These are phyloP conservation scores for Gymnogyps californianus DNA, from an alignment of 2,113 vertebrate genomes.

Conservation along the genomic window DNA sequence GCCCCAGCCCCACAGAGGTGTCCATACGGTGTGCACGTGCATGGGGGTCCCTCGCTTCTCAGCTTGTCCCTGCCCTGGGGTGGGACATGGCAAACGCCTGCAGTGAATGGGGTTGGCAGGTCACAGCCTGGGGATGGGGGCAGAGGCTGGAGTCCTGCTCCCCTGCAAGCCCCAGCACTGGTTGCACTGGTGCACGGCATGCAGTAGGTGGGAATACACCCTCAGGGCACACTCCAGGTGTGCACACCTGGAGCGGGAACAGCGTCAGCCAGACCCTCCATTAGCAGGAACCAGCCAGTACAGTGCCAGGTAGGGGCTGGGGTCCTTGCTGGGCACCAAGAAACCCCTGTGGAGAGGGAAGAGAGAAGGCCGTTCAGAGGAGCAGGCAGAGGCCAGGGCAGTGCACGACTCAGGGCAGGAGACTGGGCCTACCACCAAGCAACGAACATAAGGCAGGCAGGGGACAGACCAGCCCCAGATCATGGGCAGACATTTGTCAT, in stretches of 20 bases:
- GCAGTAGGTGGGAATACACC: background rate
- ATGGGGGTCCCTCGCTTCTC: background rate
- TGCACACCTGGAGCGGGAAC: background rate
- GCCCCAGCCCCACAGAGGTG: background rate
- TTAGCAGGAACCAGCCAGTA: fast-evolving
- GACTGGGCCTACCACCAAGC: background rate
- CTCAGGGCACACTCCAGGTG: background rate
- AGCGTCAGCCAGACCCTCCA: background rate
- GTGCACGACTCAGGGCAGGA: background rate
- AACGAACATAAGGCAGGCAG: background rate
- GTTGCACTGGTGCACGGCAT: background rate
- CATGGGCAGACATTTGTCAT: fast-evolving
- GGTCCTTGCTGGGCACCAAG: background rate
- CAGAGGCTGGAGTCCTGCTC: background rate
- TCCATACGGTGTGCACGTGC: fast-evolving
- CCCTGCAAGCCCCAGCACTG: background rate
- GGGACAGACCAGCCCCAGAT: background rate
- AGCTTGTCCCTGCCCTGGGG: too few species aligned
- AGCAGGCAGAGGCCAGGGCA: background rate
- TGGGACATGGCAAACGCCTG: background rate
- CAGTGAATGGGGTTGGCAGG: background rate
- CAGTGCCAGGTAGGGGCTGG: background rate
- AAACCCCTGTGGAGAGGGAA: background rate
- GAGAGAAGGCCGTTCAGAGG: background rate
- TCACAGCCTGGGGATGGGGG: background rate